phyloP scores from a whole-genome alignment of 1,140 invertebrate genomes.

The Helicoverpa armigera region DNA sequence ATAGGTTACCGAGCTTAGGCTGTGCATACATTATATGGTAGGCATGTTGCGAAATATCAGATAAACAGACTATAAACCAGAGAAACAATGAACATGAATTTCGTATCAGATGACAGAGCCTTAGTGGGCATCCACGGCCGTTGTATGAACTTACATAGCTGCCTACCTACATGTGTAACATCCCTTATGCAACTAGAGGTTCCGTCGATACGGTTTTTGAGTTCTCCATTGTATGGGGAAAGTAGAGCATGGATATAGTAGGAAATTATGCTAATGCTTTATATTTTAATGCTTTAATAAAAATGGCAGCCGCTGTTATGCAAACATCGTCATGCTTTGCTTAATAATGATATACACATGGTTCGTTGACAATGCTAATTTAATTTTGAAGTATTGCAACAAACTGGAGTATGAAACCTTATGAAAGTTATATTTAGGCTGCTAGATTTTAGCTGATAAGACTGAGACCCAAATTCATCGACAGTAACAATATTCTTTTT shows the following conservation, averaged over 20 bases:
- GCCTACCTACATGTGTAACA: conserved; percentile 41
- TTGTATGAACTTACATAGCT: conserved; percentile 25
- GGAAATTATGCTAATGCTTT: conserved; percentile 67
- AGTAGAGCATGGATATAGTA: conserved; percentile 65
- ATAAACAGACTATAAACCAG: conserved; percentile 21
- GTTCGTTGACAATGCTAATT: neutral
- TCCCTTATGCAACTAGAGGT: conserved; percentile 54
- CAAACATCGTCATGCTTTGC: conserved; percentile 35
- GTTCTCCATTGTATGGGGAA: conserved; percentile 60
- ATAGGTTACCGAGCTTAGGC: conserved; percentile 17
- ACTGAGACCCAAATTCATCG: too few species aligned
- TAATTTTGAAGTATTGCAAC: neutral
- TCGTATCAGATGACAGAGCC: conserved; percentile 43
- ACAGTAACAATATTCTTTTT: too few species aligned
- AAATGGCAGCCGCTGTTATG: conserved; percentile 14
- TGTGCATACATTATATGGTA: neutral
- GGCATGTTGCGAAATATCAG: conserved; percentile 32
- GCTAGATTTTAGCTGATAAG: too few species aligned
- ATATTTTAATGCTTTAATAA: conserved; percentile 44
- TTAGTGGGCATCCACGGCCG: conserved; percentile 28
- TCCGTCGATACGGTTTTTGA: conserved; percentile 55
- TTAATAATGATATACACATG: conserved; percentile 18
- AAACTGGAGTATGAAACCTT: neutral
- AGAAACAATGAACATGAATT: conserved; percentile 46
- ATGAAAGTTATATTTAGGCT: neutral